Percentiles rank a stretch among this genome's conserved stretches.
These are phyloP conservation scores for Saguinus midas DNA, from an alignment of 2,113 vertebrate species.

Conservation along the genomic window DNA sequence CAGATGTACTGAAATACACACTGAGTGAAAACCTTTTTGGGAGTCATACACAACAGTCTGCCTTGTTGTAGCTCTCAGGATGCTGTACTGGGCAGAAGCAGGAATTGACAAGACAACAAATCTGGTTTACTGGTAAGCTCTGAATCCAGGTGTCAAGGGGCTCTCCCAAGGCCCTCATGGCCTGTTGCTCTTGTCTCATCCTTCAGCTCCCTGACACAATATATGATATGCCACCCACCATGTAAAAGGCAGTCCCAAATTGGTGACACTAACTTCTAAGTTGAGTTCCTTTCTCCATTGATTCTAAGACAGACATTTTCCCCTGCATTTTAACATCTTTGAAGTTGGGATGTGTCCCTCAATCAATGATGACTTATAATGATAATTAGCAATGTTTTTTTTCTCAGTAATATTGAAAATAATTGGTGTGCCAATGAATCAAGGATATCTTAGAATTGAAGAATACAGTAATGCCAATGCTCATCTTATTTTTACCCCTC, in stretches of 20 bases:
- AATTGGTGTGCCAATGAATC: neutral
- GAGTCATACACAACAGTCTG: neutral
- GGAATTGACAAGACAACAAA: neutral
- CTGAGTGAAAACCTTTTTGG: neutral
- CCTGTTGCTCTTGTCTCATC: neutral
- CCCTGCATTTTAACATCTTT: neutral
- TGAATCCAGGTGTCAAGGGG: neutral
- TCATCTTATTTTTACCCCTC: constrained; percentile 9
- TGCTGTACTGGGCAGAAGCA: neutral
- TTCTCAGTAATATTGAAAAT: constrained; percentile 26
- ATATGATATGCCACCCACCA: neutral
- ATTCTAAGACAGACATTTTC: neutral
- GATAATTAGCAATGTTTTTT: neutral
- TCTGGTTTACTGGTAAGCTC: neutral
- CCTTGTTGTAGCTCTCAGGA: neutral
- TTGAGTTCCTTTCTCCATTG: neutral
- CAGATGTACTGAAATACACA: neutral
- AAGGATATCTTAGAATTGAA: neutral
- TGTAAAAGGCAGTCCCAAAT: neutral
- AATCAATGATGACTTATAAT: neutral
- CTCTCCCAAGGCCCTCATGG: neutral
- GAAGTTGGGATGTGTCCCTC: neutral
- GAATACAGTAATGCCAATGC: neutral
- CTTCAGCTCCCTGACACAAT: neutral
- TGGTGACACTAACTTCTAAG: neutral